Base-by-base conservation (phyloP, 2,797 vertebrate genomes). In the Pantherophis vulpinus region DNA sequence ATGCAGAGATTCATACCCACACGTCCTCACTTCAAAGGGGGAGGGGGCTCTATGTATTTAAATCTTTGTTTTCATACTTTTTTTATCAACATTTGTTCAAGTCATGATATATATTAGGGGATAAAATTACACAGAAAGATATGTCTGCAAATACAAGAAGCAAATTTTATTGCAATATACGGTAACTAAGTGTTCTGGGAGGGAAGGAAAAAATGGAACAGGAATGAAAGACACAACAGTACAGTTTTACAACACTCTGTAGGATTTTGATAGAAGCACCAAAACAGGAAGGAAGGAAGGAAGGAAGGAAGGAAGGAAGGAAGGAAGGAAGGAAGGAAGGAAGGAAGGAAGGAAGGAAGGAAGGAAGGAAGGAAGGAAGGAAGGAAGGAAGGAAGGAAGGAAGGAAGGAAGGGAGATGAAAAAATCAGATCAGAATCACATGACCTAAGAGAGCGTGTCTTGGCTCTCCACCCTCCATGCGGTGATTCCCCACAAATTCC, bases 121-220 rank as follows among this genome's bases (percentile, higher is more conserved):
- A 97, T 96, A 97, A 97, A 97, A 97, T 97, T 97, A 98, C 95
- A 95, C 98, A 93, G 96, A 97, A 97, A 98, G 96, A 96, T 83
- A 97, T 55, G 97, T 98, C 96, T 98, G 98, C 98, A 98, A 98
- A 97, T 97, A 98, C 96, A 98, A 98, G 97, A 97, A 97, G 96
- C 97, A 98, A 98, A 98, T 98, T 93, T 98, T 98, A 98, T 98
- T 98, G 98, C 98, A 98, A 98, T 98, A 98, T 97, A 97, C 95
- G 94, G 93, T 96, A 98, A 97, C 97, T 97, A 95, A 98, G 98
- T 98, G 98, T 98, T 98, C 98, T 97, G 98, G 98, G 98, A 88
- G 47, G 95, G 89, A 87, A 97, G 16, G 20, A 94, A 96, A 94
- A 96, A 94, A 92, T 0, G 91, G 96, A 96, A 97, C 95, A 97